Conservation (phyloP, 2,888 invertebrate species). For the Tachina grossa region DNA sequence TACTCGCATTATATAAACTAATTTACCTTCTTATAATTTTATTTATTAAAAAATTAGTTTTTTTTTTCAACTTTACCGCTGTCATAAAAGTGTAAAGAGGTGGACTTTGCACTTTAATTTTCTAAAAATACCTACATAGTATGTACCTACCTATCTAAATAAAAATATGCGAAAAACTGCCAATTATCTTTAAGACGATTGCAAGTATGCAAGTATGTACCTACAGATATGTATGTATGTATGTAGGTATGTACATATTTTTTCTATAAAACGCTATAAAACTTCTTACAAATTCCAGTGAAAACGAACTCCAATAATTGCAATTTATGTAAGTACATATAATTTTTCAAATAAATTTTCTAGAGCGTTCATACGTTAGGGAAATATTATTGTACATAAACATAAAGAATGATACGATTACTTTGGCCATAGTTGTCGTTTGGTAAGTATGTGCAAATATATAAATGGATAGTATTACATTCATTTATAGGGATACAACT, state of each 20-base stretch:
- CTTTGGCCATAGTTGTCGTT: neutral
- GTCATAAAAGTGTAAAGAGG: neutral
- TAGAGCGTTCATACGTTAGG: constrained; percentile 22
- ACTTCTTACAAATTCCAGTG: neutral
- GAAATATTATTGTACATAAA: constrained; percentile 5
- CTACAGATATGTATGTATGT: neutral
- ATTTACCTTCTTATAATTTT: constrained; percentile 6
- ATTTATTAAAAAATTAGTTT: constrained; percentile 6
- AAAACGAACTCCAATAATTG: neutral
- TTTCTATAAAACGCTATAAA: neutral
- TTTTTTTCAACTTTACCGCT: neutral
- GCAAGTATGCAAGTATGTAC: neutral
- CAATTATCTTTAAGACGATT: constrained; percentile 6
- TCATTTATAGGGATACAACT: constrained; percentile 72
- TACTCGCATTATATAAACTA: constrained; percentile 4
- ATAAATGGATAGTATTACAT: constrained; percentile 70
- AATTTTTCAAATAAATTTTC: constrained; percentile 38
- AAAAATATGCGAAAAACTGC: neutral
- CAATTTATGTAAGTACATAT: constrained; percentile 13
- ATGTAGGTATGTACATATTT: neutral
- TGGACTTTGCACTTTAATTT: constrained; percentile 10
- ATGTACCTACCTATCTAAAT: neutral
- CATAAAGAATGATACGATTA: constrained; percentile 15
- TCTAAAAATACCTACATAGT: no score
- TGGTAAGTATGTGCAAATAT: constrained; percentile 44